Evolutionary conservation across 37 sponge, comb jelly and placozoan species (phyloP).

Genomic region (Aplysina aerophoba): DNA sequence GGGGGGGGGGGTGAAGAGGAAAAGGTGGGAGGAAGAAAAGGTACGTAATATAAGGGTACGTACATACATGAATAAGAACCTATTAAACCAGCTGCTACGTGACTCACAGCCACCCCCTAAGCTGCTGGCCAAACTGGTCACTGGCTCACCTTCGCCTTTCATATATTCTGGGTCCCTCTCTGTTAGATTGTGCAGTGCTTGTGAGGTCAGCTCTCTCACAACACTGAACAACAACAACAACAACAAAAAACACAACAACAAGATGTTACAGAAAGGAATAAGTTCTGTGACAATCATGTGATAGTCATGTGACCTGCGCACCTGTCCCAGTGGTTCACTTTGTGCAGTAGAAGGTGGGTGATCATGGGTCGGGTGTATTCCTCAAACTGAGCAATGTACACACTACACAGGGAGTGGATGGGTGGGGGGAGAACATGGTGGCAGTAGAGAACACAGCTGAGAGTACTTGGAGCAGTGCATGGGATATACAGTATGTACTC

Average conservation of each 20-base stretch:
- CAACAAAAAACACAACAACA: too few species aligned
- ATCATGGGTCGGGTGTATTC: conserved; percentile 86
- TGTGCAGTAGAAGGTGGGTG: conserved; percentile 71
- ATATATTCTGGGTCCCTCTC: conserved; percentile 59
- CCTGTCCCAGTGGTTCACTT: conserved; percentile 94
- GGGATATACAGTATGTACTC: too few species aligned
- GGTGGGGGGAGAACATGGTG: too few species aligned
- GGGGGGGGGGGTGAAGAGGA: neutral
- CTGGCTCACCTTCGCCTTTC: conserved; percentile 46
- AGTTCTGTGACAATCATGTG: neutral
- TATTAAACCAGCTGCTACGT: too few species aligned
- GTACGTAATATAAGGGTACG: too few species aligned
- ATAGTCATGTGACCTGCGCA: neutral
- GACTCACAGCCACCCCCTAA: too few species aligned
- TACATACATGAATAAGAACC: too few species aligned
- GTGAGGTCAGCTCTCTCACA: conserved; percentile 71
- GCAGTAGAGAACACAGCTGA: too few species aligned
- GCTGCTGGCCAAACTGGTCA: neutral
- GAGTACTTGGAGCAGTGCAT: too few species aligned
- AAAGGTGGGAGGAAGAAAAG: neutral
- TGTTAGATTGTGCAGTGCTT: conserved; percentile 80
- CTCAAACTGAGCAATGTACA: conserved; percentile 68
- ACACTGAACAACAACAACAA: conserved; percentile 35
- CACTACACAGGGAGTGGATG: conserved; percentile 41
- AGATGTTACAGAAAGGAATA: neutral